Evolutionary conservation across 2,888 invertebrate species (phyloP).

Genomic region (Tetragonula carbonaria): DNA sequence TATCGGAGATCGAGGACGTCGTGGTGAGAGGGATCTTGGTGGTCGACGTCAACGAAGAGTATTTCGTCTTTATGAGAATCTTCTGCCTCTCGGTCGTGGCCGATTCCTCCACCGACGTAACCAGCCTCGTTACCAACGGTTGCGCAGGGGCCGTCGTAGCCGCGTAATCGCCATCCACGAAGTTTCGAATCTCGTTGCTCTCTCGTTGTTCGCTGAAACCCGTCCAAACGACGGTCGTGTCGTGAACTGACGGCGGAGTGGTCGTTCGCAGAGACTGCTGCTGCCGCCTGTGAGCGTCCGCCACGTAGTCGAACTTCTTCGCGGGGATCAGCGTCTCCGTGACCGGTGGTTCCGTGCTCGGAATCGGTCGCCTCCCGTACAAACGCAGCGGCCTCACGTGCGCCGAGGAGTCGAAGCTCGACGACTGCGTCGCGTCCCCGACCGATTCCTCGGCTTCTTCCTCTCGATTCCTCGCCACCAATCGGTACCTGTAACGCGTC

Average conservation of each 20-base stretch:
- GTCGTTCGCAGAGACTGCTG: slow-evolving; percentile 77
- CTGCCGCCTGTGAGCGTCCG: slow-evolving; percentile 80
- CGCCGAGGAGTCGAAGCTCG: slow-evolving; percentile 45
- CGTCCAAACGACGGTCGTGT: neutral
- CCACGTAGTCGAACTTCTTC: slow-evolving; percentile 80
- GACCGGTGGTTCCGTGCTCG: slow-evolving; percentile 74
- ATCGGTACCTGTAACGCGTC: slow-evolving; percentile 59
- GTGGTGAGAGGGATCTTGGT: slow-evolving; percentile 34
- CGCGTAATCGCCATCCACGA: slow-evolving; percentile 67
- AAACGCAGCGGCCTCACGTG: slow-evolving; percentile 61
- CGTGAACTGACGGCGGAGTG: slow-evolving; percentile 51
- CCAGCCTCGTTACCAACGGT: slow-evolving; percentile 83
- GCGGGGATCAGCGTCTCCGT: slow-evolving; percentile 81
- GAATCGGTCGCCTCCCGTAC: slow-evolving; percentile 72
- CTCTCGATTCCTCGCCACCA: neutral
- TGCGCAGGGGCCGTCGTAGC: slow-evolving; percentile 70
- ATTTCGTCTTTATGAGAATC: too few relatives aligned
- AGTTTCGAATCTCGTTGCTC: slow-evolving; percentile 52
- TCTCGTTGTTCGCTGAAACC: neutral
- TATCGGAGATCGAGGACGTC: neutral
- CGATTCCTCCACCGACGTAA: slow-evolving; percentile 84
- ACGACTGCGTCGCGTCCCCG: slow-evolving; percentile 28
- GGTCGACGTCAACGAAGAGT: too few relatives aligned
- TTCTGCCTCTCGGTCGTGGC: slow-evolving; percentile 84
- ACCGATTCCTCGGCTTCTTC: slow-evolving; percentile 21